Evolutionary conservation across 2,797 vertebrate species (phyloP), one percentile per base, ranked within the genome.

Genomic region (Intellagama lesueurii): DNA sequence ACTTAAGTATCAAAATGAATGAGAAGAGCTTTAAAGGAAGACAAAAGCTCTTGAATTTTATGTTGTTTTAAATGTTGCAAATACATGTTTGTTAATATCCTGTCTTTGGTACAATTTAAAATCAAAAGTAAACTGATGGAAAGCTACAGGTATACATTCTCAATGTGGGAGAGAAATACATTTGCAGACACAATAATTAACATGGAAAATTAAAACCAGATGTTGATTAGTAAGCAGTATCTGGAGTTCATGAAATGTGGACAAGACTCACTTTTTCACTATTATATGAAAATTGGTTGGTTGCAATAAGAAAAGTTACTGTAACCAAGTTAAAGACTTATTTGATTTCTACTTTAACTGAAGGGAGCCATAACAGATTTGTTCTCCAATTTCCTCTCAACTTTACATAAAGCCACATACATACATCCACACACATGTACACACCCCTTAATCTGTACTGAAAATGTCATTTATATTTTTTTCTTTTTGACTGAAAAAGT

Each of bases 311-410:
- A 96, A 96, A 96, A 30, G 52, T 77, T 86, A 81, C 89, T 86
- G 85, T 96, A 98, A 97, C 94, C 93, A 96, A 91, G 94, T 92
- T 92, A 92, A 96, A 96, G 91, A 96, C 94, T 92, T 70, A 6
- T 93, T 97, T 97, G 97, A 97, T 96, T 97, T 97, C 95, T 97
- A 96, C 94, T 95, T 95, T 89, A 95, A 89, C 94, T 93, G 95
- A 95, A 92, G 91, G 91, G 92, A 95, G 95, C 96, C 96, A 96
- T 64, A 97, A 97, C 97, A 98, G 92, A 96, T 98, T 95, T 95
- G 96, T 97, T 97, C 96, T 96, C 95, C 96, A 96, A 96, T 96
- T 96, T 96, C 96, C 94, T 96, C 96, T 97, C 96, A 96, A 97
- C 95, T 96, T 94, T 94, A 94, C 90, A 88, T 95, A 96, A 95